phyloP scores from a whole-genome alignment of 2,888 invertebrate species.

The Dicyrtoma fusca region DNA sequence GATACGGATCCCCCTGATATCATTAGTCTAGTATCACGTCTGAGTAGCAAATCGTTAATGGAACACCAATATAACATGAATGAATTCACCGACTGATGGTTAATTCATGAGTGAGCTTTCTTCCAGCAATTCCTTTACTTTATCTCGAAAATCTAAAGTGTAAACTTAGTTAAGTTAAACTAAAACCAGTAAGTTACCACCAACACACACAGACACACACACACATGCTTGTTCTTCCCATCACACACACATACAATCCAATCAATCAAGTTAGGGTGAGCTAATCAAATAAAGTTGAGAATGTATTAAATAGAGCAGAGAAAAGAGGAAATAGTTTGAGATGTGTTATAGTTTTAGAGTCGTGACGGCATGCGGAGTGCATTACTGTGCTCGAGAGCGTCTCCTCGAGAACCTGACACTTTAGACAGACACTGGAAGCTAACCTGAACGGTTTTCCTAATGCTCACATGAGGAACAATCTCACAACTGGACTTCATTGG shows the following conservation, averaged over 20 bases:
- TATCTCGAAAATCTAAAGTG: too few relatives aligned
- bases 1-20: too few relatives aligned
- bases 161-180: too few relatives aligned
- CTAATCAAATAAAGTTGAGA: slow-evolving; percentile 38
- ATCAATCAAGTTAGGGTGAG: slow-evolving; percentile 32
- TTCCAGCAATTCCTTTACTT: too few relatives aligned
- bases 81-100: too few relatives aligned
- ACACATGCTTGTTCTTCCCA: not conserved
- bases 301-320: slow-evolving; percentile 28
- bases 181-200: too few relatives aligned
- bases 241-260: slow-evolving; percentile 17
- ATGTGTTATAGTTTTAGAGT: too few relatives aligned
- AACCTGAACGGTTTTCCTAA: slow-evolving; percentile 10
- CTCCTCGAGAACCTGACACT: slow-evolving; percentile 1
- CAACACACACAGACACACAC: not conserved
- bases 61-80: too few relatives aligned
- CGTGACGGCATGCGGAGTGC: not conserved
- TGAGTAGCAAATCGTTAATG: too few relatives aligned
- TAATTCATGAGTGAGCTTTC: too few relatives aligned
- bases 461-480: slow-evolving; percentile 15
- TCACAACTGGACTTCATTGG: slow-evolving; percentile 29
- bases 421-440: slow-evolving; percentile 18
- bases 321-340: not conserved
- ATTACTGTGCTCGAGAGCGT: too few relatives aligned
- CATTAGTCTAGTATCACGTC: too few relatives aligned